Conservation (phyloP, 2,797 vertebrate genomes). For the Furcifer pardalis region DNA sequence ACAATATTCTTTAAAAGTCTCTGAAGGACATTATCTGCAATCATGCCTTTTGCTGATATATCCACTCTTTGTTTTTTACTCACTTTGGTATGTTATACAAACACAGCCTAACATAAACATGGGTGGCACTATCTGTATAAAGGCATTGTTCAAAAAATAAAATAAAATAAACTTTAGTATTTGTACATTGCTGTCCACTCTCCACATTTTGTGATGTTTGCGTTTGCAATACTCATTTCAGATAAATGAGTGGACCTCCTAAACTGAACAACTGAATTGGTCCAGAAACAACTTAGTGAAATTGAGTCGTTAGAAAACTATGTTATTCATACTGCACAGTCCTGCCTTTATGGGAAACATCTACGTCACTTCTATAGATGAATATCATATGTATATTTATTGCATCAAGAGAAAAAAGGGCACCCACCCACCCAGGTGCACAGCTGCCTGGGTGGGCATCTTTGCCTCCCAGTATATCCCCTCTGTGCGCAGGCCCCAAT, state of each 20-base stretch:
- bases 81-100: not conserved
- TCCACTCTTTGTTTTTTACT: not conserved
- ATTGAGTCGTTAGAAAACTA: too few species aligned
- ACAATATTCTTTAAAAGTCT: not conserved
- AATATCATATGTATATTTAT: not conserved
- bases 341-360: not conserved
- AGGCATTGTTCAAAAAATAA: not conserved
- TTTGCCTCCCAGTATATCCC: too few species aligned
- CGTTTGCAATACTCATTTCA: too few species aligned
- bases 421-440: too few species aligned
- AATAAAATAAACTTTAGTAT: too few species aligned
- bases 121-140: not conserved
- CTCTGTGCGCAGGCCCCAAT: too few species aligned
- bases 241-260: not conserved
- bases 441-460: too few species aligned
- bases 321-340: not conserved
- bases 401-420: too few species aligned
- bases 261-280: not conserved
- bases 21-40: not conserved
- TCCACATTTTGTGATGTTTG: too few species aligned
- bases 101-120: not conserved
- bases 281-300: not conserved
- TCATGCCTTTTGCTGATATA: not conserved
- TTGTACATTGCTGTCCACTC: not conserved
- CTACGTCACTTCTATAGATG: not conserved